phyloP scores from a whole-genome alignment of 2,888 invertebrate genomes.

The Schizotus pectinicornis region DNA sequence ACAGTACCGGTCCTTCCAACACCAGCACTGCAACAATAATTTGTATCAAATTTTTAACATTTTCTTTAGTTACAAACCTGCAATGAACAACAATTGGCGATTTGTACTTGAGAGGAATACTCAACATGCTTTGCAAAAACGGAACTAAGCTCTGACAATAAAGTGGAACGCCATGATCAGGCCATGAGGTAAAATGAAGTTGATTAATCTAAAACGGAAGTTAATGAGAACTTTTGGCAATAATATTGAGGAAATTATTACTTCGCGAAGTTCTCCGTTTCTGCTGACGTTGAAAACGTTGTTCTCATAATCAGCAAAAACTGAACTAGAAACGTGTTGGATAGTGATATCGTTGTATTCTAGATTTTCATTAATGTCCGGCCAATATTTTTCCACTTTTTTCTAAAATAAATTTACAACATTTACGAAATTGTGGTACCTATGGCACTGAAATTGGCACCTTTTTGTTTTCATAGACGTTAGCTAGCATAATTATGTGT shows the following conservation, averaged over 20 bases:
- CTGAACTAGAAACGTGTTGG: conserved; percentile 44
- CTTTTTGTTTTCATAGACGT: conserved; percentile 4
- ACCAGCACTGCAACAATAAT: conserved; percentile 61
- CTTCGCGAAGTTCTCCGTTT: conserved; percentile 19
- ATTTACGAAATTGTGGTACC: too few relatives aligned
- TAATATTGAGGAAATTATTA: too few relatives aligned
- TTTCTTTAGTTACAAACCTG: conserved; percentile 4
- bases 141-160: conserved; percentile 10
- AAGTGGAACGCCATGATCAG: conserved; percentile 38
- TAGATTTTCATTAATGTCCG: conserved; percentile 54
- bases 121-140: conserved; percentile 5
- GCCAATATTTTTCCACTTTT: conserved; percentile 63
- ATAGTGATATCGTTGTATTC: conserved; percentile 52
- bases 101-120: not conserved
- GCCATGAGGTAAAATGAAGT: conserved; percentile 59
- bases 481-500: conserved; percentile 3
- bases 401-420: conserved; percentile 44
- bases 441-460: not conserved
- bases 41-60: not conserved
- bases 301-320: conserved; percentile 54
- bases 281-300: conserved; percentile 48
- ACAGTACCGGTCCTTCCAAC: conserved; percentile 66
- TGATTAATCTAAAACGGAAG: conserved; percentile 49
- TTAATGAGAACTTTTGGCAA: too few relatives aligned
- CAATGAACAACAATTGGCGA: conserved; percentile 20